Conservation (phyloP, 2,113 vertebrate species). For the Pagrus major region DNA sequence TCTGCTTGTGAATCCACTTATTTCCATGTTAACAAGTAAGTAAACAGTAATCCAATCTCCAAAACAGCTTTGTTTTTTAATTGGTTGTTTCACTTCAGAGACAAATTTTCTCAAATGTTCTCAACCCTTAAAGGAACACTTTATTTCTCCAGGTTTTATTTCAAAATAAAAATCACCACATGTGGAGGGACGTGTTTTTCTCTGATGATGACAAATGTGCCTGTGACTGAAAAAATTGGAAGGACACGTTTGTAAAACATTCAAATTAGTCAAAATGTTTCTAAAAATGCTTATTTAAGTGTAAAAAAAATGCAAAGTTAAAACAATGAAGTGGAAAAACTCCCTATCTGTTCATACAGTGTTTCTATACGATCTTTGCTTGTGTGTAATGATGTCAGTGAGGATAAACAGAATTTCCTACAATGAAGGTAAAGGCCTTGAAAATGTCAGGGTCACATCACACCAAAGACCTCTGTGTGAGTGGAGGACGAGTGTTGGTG, state of each 20-base stretch:
- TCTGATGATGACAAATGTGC: background rate
- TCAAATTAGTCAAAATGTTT: background rate
- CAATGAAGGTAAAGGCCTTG: background rate
- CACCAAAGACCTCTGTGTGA: slow-evolving; percentile 28
- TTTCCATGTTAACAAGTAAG: background rate
- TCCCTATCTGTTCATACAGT: background rate
- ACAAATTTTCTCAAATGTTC: background rate
- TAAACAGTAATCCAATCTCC: background rate
- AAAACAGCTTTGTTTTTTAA: background rate
- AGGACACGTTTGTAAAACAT: background rate
- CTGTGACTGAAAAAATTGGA: background rate
- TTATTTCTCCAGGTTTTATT: background rate
- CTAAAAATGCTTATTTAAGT: background rate
- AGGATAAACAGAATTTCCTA: background rate
- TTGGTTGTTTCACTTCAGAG: background rate
- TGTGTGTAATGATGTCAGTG: background rate
- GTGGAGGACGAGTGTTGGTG: slow-evolving; percentile 47
- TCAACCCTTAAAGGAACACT: background rate
- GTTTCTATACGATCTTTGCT: background rate
- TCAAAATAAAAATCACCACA: background rate
- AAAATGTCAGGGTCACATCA: slow-evolving; percentile 36
- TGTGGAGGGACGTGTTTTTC: background rate
- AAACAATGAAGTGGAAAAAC: background rate
- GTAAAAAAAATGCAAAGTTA: background rate
- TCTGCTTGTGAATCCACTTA: background rate